Conservation (phyloP, 2,797 vertebrate species). For the Helostoma temminkii region DNA sequence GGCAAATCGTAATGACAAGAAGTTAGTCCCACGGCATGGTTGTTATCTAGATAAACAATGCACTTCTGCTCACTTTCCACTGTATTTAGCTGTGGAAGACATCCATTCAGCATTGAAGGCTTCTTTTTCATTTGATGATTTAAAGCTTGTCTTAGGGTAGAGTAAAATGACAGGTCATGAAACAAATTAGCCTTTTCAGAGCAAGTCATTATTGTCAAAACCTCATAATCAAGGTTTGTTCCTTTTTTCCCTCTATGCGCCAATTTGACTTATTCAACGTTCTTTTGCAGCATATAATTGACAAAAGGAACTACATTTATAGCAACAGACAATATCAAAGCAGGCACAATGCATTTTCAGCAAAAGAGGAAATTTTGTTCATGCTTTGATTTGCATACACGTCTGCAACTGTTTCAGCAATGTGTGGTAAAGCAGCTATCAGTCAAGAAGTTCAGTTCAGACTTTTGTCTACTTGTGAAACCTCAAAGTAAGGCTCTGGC, state of each 20-base stretch:
- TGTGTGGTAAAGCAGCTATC: background rate
- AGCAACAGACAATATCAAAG: conserved; percentile 1
- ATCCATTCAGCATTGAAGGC: conserved; percentile 20
- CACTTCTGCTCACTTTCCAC: conserved; percentile 58
- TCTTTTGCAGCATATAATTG: background rate
- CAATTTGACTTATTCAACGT: conserved; percentile 6
- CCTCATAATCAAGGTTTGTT: conserved; percentile 25
- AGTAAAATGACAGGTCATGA: conserved; percentile 34
- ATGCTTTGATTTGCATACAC: background rate
- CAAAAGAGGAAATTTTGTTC: background rate
- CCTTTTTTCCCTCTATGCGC: conserved; percentile 7
- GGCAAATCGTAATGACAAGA: conserved; percentile 70
- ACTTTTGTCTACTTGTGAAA: conserved; percentile 9
- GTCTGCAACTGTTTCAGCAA: background rate
- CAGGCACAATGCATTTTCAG: conserved; percentile 1
- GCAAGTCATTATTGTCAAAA: conserved; percentile 27
- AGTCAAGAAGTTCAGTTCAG: background rate
- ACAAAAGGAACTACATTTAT: background rate
- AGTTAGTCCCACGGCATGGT: conserved; percentile 45
- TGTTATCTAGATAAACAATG: conserved; percentile 67
- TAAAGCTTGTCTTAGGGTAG: conserved; percentile 34
- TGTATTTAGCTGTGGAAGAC: conserved; percentile 55
- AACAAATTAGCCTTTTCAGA: conserved; percentile 49
- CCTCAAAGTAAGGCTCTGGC: background rate
- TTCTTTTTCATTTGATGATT: conserved; percentile 60